These are phyloP conservation scores for Cirrhinus molitorella DNA, from an alignment of 2,797 vertebrate genomes.

Conservation along the genomic window DNA sequence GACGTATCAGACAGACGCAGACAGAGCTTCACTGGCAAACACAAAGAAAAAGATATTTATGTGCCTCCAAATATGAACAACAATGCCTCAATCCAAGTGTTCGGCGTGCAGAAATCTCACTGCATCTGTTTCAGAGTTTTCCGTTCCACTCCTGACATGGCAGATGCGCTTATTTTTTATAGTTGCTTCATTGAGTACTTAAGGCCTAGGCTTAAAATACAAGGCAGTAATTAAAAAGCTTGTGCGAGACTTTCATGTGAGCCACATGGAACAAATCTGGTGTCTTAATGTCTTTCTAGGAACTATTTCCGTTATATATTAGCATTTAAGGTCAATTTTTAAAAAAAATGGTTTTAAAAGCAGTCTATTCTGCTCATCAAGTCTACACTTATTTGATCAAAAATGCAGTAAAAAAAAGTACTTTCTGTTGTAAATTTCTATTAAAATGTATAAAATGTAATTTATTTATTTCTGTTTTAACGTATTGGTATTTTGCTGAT, in stretches of 20 bases:
- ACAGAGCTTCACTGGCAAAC: constrained; percentile 41
- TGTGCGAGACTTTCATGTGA: not conserved
- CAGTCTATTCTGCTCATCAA: not conserved
- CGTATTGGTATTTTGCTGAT: too few species aligned
- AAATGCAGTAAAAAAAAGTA: too few species aligned
- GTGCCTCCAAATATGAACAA: constrained; percentile 60
- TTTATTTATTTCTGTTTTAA: too few species aligned
- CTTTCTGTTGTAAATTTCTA: too few species aligned
- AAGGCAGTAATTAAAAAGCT: constrained; percentile 34
- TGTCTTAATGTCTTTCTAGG: not conserved
- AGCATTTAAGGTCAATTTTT: not conserved
- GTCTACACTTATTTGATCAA: too few species aligned
- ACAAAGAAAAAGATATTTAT: constrained; percentile 53
- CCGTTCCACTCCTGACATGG: constrained; percentile 5
- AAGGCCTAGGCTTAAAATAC: not conserved
- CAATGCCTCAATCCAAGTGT: constrained; percentile 54
- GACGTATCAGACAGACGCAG: constrained; percentile 43
- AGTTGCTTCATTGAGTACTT: constrained; percentile 11
- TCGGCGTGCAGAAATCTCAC: constrained; percentile 21
- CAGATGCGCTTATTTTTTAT: constrained; percentile 26
- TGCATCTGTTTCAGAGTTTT: not conserved
- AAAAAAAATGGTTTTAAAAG: not conserved
- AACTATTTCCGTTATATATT: not conserved
- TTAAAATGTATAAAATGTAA: too few species aligned
- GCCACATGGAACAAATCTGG: not conserved